A percentile compares a stretch with the other conserved stretches of the same genome.
phyloP scores from a whole-genome alignment of 2,797 vertebrate genomes.

The Neomorphus geoffroyi region DNA sequence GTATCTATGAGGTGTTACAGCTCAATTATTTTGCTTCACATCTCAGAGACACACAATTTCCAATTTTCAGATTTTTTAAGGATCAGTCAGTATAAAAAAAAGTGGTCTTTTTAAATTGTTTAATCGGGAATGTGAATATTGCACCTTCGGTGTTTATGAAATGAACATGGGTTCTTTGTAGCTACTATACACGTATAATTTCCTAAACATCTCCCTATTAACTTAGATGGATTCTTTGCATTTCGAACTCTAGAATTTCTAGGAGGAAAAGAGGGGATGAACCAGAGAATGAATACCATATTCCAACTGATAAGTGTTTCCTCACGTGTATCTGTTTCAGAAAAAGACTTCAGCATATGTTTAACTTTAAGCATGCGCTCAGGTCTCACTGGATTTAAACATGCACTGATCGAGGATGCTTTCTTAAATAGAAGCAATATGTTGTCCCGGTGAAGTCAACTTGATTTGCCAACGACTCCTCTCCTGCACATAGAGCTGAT shows the following conservation, averaged over 20 bases:
- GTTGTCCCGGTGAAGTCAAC: slow-evolving; percentile 7
- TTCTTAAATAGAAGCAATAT: slow-evolving; percentile 52
- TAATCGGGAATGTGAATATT: not conserved
- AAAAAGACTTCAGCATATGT: slow-evolving; percentile 28
- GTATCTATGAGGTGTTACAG: not conserved
- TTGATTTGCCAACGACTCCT: not conserved
- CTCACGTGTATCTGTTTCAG: slow-evolving; percentile 41
- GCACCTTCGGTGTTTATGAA: not conserved
- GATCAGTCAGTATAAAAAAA: not conserved
- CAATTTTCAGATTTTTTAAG: not conserved
- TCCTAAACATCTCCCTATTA: not conserved
- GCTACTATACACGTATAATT: not conserved
- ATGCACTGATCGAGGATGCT: not conserved
- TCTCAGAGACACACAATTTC: not conserved
- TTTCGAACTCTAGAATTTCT: slow-evolving; percentile 1
- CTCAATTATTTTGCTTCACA: not conserved
- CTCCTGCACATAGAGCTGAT: not conserved
- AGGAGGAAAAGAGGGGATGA: not conserved
- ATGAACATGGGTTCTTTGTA: not conserved
- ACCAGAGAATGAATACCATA: slow-evolving; percentile 12
- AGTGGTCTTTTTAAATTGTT: slow-evolving; percentile 3
- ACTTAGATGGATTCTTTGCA: slow-evolving; percentile 14
- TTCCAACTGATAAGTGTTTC: slow-evolving; percentile 27
- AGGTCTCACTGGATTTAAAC: slow-evolving; percentile 51
- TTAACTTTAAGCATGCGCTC: slow-evolving; percentile 47